Percentiles rank a stretch among this genome's conserved stretches.
Evolutionary conservation across 2,797 vertebrate genomes (phyloP).

Genomic region (Acanthurus lineatus): DNA sequence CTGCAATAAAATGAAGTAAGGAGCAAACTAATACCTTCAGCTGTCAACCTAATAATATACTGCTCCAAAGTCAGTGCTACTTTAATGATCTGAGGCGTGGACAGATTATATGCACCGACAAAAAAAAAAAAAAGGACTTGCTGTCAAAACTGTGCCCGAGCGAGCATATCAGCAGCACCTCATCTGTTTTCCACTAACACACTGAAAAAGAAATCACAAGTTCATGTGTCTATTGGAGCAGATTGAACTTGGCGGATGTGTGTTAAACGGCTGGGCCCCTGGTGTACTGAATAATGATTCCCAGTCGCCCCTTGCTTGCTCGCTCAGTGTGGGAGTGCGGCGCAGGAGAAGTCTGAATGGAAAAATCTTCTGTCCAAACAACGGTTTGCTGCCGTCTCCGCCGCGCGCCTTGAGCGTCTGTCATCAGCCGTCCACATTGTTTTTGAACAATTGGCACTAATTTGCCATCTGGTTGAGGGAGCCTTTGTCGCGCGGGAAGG

Average conservation of each 20-base stretch:
- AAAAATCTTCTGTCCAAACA: slow-evolving; percentile 77
- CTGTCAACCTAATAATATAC: slow-evolving; percentile 50
- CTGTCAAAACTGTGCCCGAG: slow-evolving; percentile 56
- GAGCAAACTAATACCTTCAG: slow-evolving; percentile 52
- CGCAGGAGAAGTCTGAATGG: slow-evolving; percentile 60
- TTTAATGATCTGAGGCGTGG: slow-evolving; percentile 67
- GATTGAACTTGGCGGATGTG: slow-evolving; percentile 73
- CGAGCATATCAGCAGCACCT: slow-evolving; percentile 53
- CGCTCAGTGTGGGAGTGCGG: slow-evolving; percentile 50
- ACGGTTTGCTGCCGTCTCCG: slow-evolving; percentile 55
- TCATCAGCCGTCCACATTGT: slow-evolving; percentile 83
- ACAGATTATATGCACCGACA: slow-evolving; percentile 56
- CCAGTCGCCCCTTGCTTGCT: slow-evolving; percentile 56
- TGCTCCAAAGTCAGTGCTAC: slow-evolving; percentile 35
- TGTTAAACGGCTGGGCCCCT: slow-evolving; percentile 68
- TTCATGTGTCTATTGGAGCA: slow-evolving; percentile 58
- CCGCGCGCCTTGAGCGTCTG: slow-evolving; percentile 65
- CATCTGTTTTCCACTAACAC: slow-evolving; percentile 73
- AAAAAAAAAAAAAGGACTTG: slow-evolving; percentile 10
- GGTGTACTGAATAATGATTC: slow-evolving; percentile 72
- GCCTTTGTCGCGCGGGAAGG: slow-evolving; percentile 75
- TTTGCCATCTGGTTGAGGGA: slow-evolving; percentile 86
- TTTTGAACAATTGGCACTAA: slow-evolving; percentile 87
- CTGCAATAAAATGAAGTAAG: slow-evolving; percentile 35
- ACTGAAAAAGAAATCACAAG: slow-evolving; percentile 63